Evolutionary conservation across 2,888 invertebrate genomes (phyloP).

Genomic region (Tetheella fluctuosa): DNA sequence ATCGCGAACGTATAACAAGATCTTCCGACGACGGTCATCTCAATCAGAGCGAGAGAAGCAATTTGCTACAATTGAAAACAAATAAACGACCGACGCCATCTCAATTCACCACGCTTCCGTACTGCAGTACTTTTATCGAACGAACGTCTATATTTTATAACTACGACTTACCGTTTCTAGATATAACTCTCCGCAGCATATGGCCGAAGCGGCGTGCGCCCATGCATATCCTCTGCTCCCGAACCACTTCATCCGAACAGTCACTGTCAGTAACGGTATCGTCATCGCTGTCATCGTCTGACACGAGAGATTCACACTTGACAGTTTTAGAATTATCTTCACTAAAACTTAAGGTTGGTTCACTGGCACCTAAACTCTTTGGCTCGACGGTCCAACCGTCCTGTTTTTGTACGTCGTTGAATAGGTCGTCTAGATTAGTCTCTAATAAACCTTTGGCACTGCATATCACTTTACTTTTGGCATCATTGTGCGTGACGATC

Average conservation of each 20-base stretch:
- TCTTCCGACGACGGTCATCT: constrained; percentile 60
- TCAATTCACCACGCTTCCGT: constrained; percentile 46
- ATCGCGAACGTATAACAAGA: constrained; percentile 56
- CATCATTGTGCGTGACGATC: constrained; percentile 65
- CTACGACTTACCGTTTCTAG: constrained; percentile 74
- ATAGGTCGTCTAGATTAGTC: constrained; percentile 80
- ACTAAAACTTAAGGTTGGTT: constrained; percentile 70
- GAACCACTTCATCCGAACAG: constrained; percentile 69
- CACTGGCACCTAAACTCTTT: constrained; percentile 76
- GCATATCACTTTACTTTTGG: constrained; percentile 78
- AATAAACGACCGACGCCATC: constrained; percentile 62
- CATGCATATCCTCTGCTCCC: constrained; percentile 74
- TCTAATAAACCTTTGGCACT: constrained; percentile 84
- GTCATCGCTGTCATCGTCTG: constrained; percentile 72
- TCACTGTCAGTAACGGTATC: constrained; percentile 75
- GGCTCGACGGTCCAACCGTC: constrained; percentile 66
- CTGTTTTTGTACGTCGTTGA: constrained; percentile 65
- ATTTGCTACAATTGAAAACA: constrained; percentile 74
- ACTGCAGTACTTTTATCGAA: not conserved
- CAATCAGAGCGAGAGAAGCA: constrained; percentile 65
- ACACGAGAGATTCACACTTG: constrained; percentile 71
- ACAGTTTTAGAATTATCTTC: constrained; percentile 52
- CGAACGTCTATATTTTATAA: not conserved
- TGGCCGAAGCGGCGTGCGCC: constrained; percentile 78
- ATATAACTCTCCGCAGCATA: constrained; percentile 73